Conservation (phyloP, 2,113 vertebrate species). For the Salvator merianae region DNA sequence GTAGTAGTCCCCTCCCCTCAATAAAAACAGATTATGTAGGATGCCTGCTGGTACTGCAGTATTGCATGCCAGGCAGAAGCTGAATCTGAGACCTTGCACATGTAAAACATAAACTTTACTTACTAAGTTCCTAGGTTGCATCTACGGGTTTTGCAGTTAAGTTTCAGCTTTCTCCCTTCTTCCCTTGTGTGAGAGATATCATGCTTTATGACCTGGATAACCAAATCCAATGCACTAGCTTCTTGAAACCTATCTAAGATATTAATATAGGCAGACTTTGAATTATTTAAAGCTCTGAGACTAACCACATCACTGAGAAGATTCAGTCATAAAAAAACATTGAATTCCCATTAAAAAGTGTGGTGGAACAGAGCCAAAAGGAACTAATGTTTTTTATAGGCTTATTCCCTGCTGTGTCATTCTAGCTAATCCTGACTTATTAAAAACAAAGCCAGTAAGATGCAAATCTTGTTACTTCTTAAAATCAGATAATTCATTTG, state of each 20-base stretch:
- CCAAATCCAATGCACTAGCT: neutral
- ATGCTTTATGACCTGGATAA: too few species aligned
- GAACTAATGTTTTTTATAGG: neutral
- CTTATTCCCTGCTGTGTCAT: neutral
- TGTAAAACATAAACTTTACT: neutral
- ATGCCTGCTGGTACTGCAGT: neutral
- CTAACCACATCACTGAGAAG: neutral
- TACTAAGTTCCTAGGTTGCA: too few species aligned
- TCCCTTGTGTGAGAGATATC: neutral
- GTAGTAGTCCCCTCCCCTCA: neutral
- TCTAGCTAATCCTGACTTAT: neutral
- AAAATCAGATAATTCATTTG: neutral
- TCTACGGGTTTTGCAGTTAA: neutral
- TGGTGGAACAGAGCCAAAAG: neutral
- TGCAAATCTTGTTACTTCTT: constrained; percentile 23
- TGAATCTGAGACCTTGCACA: neutral
- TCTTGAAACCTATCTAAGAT: neutral
- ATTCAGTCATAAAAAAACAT: neutral
- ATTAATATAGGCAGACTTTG: neutral
- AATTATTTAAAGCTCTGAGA: neutral
- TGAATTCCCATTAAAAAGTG: neutral
- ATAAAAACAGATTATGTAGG: neutral
- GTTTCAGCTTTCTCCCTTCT: neutral
- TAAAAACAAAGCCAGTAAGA: constrained; percentile 21
- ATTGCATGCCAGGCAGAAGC: neutral